Evolutionary conservation across 2,888 invertebrate species (phyloP), one percentile per base, ranked within the genome.

Genomic region (Ornithoptera priamus): DNA sequence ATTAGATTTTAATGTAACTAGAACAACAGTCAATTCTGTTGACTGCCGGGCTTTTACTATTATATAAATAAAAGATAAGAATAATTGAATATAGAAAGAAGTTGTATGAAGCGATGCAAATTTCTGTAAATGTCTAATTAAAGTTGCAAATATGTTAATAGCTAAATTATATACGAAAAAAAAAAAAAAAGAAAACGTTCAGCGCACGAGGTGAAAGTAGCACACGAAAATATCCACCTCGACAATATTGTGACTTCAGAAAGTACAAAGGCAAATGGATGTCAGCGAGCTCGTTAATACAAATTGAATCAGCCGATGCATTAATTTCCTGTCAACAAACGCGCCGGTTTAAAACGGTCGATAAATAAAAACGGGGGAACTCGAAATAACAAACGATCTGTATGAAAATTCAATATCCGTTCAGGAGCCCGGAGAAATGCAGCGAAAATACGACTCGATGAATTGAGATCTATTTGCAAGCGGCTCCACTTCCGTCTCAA

Each of bases 331-430:
- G 89, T 82, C 85, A 86, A 82, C 82, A 82, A 81, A 82, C 81
- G 82, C 78, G 76, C 82, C 78, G 77, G 79, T 81, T 59, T 86
- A 80, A 87, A 87, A 85, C 79, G 82, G 78, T 76, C 85, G 81
- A 86, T 85, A 88, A 86, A 86, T 86, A 87, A 89, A 86, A 88
- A 83, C 78, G 78, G 77, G 15, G 53, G 30, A 30, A 78, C 74
- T 83, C 82, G 81, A 80, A 85, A 82, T 84, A 86, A 86, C 87
- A 86, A 86, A 86, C 84, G 86, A 85, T 85, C 85, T 81, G 81
- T 86, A 90, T 89, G 89, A 89, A 91, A 90, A 90, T 90, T 90
- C 88, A 91, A 92, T 92, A 91, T 92, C 92, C 92, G 90, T 72
- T 79, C 74, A 78, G 80, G 82, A 77, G 82, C 77, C 73, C 77